Evolutionary conservation across 2,113 vertebrate genomes (phyloP).

Genomic region (Jaculus jaculus): DNA sequence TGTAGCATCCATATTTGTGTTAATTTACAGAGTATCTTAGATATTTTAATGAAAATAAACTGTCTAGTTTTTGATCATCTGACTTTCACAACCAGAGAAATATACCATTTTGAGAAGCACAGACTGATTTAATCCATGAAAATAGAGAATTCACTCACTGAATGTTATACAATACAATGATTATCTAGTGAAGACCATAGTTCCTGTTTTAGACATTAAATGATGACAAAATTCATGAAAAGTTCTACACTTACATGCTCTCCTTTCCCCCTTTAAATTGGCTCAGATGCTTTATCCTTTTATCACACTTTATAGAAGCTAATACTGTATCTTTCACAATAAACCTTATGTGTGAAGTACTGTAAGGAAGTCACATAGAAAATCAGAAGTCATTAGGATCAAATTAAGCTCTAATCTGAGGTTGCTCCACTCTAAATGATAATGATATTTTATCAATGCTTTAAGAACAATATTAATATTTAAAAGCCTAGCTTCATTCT

Average conservation of each 20-base stretch:
- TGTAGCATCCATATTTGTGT: conserved; percentile 40
- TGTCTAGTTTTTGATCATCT: conserved; percentile 29
- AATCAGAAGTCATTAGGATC: conserved; percentile 54
- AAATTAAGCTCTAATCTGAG: conserved; percentile 55
- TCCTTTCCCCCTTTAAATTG: conserved; percentile 28
- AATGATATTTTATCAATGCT: conserved; percentile 54
- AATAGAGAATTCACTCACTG: conserved; percentile 43
- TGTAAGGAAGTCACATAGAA: conserved; percentile 34
- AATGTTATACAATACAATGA: conserved; percentile 30
- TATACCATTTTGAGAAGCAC: conserved; percentile 35
- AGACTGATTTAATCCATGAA: not conserved
- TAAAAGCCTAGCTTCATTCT: conserved; percentile 50
- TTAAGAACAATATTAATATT: conserved; percentile 62
- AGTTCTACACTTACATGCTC: not conserved
- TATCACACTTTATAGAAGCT: conserved; percentile 29
- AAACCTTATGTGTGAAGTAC: not conserved
- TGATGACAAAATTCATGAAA: conserved; percentile 43
- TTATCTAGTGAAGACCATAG: not conserved
- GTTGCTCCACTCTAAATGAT: conserved; percentile 58
- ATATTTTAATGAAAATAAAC: conserved; percentile 41
- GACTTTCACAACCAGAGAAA: conserved; percentile 30
- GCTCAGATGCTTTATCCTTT: conserved; percentile 7
- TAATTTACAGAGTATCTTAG: conserved; percentile 45
- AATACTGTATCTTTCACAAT: conserved; percentile 52
- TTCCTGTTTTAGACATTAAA: conserved; percentile 39